These are phyloP conservation scores for Melolontha melolontha DNA, from an alignment of 2,888 invertebrate species.

Conservation along the genomic window DNA sequence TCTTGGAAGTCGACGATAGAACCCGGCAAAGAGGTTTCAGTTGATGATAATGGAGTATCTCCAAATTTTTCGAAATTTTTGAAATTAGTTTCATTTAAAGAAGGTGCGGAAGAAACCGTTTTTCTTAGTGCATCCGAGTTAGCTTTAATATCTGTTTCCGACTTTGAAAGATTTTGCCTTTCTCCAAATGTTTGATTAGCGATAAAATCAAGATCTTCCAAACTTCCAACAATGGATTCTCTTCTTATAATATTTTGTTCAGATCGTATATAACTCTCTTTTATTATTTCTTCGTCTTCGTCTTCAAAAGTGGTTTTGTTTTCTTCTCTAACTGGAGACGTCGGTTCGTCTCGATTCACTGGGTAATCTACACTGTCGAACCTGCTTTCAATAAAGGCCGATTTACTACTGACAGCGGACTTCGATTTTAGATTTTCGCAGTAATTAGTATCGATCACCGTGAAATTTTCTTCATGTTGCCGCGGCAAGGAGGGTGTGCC, in stretches of 20 bases:
- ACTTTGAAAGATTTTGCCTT: constrained; percentile 57
- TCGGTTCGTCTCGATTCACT: constrained; percentile 21
- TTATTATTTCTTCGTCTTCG: constrained; percentile 44
- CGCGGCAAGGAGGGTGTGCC: constrained; percentile 46
- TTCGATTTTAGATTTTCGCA: constrained; percentile 41
- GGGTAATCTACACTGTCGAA: constrained; percentile 36
- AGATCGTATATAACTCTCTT: constrained; percentile 26
- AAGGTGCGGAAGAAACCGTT: constrained; percentile 61
- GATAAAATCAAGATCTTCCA: constrained; percentile 45
- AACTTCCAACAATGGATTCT: constrained; percentile 36
- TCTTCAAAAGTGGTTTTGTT: constrained; percentile 42
- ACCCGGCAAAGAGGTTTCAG: constrained; percentile 53
- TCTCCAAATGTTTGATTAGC: constrained; percentile 42
- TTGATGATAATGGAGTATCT: constrained; percentile 49
- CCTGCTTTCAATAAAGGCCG: constrained; percentile 19
- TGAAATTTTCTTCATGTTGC: constrained; percentile 48
- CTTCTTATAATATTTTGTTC: constrained; percentile 38
- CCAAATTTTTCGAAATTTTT: constrained; percentile 43
- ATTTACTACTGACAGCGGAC: constrained; percentile 44
- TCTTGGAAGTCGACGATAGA: constrained; percentile 50
- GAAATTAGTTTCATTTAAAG: constrained; percentile 50
- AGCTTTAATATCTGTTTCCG: constrained; percentile 59
- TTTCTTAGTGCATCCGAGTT: constrained; percentile 58
- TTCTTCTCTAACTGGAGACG: constrained; percentile 18
- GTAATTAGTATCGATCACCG: constrained; percentile 47